These are phyloP conservation scores for Endomychus coccineus DNA, from an alignment of 2,888 invertebrate species.

Conservation along the genomic window DNA sequence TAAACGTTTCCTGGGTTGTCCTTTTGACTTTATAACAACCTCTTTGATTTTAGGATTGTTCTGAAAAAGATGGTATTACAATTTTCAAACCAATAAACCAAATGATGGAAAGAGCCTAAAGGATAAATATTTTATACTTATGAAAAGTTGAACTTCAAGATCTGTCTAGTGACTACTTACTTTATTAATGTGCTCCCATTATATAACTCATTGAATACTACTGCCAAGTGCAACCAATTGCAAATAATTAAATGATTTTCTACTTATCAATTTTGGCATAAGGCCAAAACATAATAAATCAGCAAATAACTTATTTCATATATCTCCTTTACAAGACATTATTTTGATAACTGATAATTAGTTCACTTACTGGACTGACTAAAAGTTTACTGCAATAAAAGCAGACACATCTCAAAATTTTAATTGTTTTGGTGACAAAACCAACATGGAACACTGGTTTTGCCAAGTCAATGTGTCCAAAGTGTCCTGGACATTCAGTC, in stretches of 20 bases:
- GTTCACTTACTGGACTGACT: slow-evolving; percentile 88
- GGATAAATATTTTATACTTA: not conserved
- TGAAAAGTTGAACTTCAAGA: too few species aligned
- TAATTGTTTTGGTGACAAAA: slow-evolving; percentile 94
- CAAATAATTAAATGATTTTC: too few species aligned
- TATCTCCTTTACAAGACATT: not conserved
- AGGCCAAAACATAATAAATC: too few species aligned
- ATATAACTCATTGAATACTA: too few species aligned
- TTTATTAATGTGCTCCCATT: too few species aligned
- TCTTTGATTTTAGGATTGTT: slow-evolving; percentile 90
- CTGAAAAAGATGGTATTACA: slow-evolving; percentile 44
- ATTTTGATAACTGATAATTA: too few species aligned
- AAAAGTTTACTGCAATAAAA: slow-evolving; percentile 97
- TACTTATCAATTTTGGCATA: too few species aligned
- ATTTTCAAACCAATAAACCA: not conserved
- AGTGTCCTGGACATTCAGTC: slow-evolving; percentile 99
- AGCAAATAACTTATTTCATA: too few species aligned
- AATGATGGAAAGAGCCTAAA: not conserved
- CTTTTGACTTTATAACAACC: slow-evolving; percentile 91
- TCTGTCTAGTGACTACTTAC: too few species aligned
- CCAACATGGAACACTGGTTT: slow-evolving; percentile 99
- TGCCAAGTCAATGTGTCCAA: slow-evolving; percentile 96
- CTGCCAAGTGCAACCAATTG: too few species aligned
- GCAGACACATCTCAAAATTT: slow-evolving; percentile 96
- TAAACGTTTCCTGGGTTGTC: slow-evolving; percentile 89